phyloP scores from a whole-genome alignment of 2,888 invertebrate species.

The Chrysotoxum bicinctum region DNA sequence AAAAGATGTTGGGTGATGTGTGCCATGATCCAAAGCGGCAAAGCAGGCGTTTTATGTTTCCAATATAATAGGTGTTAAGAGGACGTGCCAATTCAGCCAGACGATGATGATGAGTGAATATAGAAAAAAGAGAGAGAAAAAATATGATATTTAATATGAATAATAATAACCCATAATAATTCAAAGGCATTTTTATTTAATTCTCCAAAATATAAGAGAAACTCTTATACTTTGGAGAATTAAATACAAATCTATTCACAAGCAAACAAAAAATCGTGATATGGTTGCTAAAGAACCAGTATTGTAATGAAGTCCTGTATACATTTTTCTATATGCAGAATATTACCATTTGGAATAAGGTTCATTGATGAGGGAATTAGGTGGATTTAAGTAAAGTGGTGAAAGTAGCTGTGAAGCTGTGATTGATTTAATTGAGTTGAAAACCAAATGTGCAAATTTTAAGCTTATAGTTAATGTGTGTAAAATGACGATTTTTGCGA shows the following conservation, averaged over 20 bases:
- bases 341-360: background rate
- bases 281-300: conserved; percentile 31
- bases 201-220: too few species aligned
- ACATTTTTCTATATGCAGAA: background rate
- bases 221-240: background rate
- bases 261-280: background rate
- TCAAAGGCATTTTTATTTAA: too few species aligned
- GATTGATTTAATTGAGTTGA: too few species aligned
- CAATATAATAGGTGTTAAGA: conserved; percentile 63
- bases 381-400: too few species aligned
- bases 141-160: conserved; percentile 58
- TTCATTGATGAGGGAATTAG: too few species aligned
- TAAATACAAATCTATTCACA: background rate
- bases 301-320: conserved; percentile 26
- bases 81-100: conserved; percentile 57
- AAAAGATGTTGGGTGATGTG: conserved; percentile 51
- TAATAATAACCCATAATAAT: conserved; percentile 44
- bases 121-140: conserved; percentile 19
- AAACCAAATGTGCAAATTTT: too few species aligned
- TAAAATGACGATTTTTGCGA: too few species aligned
- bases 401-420: too few species aligned
- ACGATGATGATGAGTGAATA: conserved; percentile 41
- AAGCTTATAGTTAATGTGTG: too few species aligned
- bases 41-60: conserved; percentile 67
- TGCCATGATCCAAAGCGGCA: conserved; percentile 54